Evolutionary conservation across 2,113 vertebrate genomes (phyloP), one percentile per base, ranked within the genome.

Genomic region (Petroica traversi): DNA sequence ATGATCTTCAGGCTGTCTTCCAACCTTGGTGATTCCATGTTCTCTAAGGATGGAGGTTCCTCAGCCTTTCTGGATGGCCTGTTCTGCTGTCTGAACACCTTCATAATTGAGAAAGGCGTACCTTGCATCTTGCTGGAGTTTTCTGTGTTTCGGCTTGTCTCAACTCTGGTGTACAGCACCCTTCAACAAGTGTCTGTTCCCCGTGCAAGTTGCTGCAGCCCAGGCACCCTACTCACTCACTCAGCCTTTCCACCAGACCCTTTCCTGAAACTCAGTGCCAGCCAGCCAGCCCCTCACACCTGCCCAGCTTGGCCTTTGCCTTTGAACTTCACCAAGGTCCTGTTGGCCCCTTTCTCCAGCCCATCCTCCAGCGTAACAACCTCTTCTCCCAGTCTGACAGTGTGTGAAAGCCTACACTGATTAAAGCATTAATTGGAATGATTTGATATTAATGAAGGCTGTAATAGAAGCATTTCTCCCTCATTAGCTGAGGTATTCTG

Each of bases 91-190:
- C 24, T 41, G 14, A 82, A 23, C 40, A 51, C 23, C 14, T 67
- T 43, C 7, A 1, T 29, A 24, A 15, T 7, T 59, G 45, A 24
- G 43, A 45, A 58, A 54, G 23, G 20, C 3, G 14, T 63, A 58
- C 31, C 33, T 63, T 59, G 20, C 19, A 25, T 52, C 36, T 52
- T 29, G 24, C 18, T 88, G 61, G 41, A 78, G 23, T 61, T 59
- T 46, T 41, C 22, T 10, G 5, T 43, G 34, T 64, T 81, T 45
- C 54, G 36, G 22, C 48, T 91, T 28, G 16, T 43, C 26, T 52
- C 0, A 5, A 4, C 25, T 67, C 29, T 54, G 1, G 1, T 19
- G 15, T 51, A 13, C 26, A 36, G 5, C 15, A 24, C 31, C 31
- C 18, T 64, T 19, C 24, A 28, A 3, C 5, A n/a, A 31, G 33